These are phyloP conservation scores for Drosophila athabasca DNA, from an alignment of 1,140 invertebrate genomes.

Conservation along the genomic window DNA sequence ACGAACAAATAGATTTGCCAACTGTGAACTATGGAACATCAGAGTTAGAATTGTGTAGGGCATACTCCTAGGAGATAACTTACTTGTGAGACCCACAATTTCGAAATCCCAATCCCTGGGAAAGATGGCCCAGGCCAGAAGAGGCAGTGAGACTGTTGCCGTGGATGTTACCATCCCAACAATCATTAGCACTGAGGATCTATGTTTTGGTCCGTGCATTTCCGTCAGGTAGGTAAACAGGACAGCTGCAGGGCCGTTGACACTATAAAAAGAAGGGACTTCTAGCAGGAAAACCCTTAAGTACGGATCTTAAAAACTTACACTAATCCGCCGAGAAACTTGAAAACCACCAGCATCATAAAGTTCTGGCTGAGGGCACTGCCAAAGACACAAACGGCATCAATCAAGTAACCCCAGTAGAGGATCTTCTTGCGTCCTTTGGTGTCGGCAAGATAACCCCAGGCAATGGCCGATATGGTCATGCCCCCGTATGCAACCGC, in stretches of 20 bases:
- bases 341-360: conserved; percentile 87
- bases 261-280: conserved; percentile 84
- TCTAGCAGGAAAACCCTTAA: too few relatives aligned
- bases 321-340: conserved; percentile 91
- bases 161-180: conserved; percentile 86
- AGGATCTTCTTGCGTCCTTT: conserved; percentile 89
- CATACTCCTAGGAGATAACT: conserved; percentile 56
- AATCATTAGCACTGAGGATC: conserved; percentile 87
- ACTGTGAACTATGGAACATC: conserved; percentile 84
- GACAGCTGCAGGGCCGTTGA: conserved; percentile 89
- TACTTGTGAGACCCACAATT: conserved; percentile 86
- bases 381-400: conserved; percentile 88
- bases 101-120: conserved; percentile 83
- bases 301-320: conserved; percentile 84
- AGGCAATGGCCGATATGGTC: conserved; percentile 91
- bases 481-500: conserved; percentile 90
- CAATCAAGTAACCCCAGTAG: conserved; percentile 88
- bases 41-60: background rate
- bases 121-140: conserved; percentile 86
- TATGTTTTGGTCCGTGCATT: conserved; percentile 86
- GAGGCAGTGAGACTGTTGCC: conserved; percentile 85
- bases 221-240: conserved; percentile 89
- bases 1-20: conserved; percentile 90
- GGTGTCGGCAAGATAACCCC: conserved; percentile 92
- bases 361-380: conserved; percentile 89